phyloP scores from a whole-genome alignment of 2,113 vertebrate species.

The Aptenodytes patagonicus region DNA sequence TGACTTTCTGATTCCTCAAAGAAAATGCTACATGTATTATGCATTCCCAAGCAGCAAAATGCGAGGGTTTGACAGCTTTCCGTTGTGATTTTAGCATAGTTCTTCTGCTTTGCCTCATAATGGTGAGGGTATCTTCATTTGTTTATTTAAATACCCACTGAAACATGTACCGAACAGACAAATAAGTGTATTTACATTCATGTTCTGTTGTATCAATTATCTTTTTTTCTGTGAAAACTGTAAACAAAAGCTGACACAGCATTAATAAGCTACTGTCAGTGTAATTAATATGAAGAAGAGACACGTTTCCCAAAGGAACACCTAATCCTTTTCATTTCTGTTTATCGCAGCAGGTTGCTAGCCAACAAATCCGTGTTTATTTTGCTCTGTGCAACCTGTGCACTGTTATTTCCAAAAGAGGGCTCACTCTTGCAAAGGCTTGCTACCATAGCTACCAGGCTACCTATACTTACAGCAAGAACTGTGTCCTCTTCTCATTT shows the following conservation, averaged over 20 bases:
- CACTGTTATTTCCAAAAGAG: background rate
- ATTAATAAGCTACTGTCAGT: background rate
- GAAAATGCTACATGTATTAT: background rate
- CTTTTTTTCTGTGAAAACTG: background rate
- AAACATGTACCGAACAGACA: background rate
- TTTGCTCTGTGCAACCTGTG: background rate
- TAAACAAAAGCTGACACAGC: slow-evolving; percentile 27
- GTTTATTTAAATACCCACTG: background rate
- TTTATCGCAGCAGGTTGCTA: background rate
- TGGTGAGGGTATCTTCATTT: background rate
- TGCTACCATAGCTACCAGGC: slow-evolving; percentile 35
- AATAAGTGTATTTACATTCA: background rate
- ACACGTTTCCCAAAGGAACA: background rate
- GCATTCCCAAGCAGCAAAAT: background rate
- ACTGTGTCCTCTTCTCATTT: background rate
- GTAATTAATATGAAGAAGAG: slow-evolving; percentile 9
- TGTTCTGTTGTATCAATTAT: background rate
- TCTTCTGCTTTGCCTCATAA: background rate
- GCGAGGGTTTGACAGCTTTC: background rate
- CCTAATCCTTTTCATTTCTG: background rate
- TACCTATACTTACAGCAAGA: background rate
- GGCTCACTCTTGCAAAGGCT: background rate
- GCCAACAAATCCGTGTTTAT: slow-evolving; percentile 30
- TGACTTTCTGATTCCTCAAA: background rate
- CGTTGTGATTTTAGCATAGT: background rate